Conservation (phyloP, 1,140 invertebrate genomes). For the Homalodisca vitripennis region DNA sequence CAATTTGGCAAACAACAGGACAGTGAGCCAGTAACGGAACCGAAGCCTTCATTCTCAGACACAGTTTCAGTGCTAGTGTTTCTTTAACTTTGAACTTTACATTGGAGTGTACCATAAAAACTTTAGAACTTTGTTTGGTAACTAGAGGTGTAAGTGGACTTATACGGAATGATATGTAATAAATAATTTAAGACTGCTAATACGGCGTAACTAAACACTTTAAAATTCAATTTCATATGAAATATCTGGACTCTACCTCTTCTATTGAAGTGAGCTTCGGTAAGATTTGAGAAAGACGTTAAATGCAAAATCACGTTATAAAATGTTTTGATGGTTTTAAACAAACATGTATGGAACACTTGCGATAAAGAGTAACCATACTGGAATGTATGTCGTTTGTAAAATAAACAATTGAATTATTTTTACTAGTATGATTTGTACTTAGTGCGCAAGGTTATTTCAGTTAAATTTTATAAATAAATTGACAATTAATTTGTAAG, state of each 20-base stretch:
- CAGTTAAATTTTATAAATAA: constrained; percentile 18
- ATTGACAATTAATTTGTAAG: constrained; percentile 17
- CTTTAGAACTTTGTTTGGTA: constrained; percentile 3
- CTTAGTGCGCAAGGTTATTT: constrained; percentile 6
- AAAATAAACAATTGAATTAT: constrained; percentile 18
- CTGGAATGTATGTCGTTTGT: background rate
- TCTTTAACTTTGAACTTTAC: constrained; percentile 2
- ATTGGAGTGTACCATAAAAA: background rate
- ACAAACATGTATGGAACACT: background rate
- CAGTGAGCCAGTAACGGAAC: background rate
- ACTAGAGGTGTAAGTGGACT: constrained; percentile 13
- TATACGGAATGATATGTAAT: background rate
- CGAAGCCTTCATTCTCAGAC: background rate
- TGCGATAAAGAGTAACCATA: background rate
- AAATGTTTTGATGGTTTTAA: background rate
- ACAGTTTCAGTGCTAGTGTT: constrained; percentile 6
- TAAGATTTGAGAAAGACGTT: background rate
- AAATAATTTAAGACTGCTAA: constrained; percentile 6
- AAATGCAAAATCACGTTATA: background rate
- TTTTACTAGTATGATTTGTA: constrained; percentile 19
- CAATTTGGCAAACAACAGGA: constrained; percentile 5
- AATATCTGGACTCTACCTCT: background rate
- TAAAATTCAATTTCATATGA: background rate
- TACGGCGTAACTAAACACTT: background rate
- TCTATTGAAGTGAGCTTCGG: background rate